Evolutionary conservation across 2,797 vertebrate genomes (phyloP).

Genomic region (Hippopotamyrus pictus): DNA sequence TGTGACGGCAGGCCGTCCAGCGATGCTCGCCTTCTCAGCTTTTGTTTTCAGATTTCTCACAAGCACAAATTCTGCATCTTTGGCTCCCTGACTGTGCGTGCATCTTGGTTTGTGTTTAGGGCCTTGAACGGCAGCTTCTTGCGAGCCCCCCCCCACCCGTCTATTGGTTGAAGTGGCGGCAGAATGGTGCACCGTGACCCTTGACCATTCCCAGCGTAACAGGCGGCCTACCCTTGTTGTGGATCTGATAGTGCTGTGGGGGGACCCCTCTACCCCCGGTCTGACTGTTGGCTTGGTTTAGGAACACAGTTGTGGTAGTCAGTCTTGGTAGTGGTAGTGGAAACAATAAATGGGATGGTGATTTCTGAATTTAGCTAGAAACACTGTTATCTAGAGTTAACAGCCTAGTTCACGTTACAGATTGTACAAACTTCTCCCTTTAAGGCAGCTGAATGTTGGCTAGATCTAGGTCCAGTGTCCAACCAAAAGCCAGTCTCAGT

Average conservation of each 20-base stretch:
- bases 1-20: not conserved
- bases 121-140: not conserved
- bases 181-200: not conserved
- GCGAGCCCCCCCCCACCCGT: not conserved
- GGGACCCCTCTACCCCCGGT: not conserved
- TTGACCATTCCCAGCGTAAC: not conserved
- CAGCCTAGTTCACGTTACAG: not conserved
- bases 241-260: not conserved
- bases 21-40: not conserved
- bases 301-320: not conserved
- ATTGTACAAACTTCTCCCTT: not conserved
- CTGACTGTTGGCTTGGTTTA: not conserved
- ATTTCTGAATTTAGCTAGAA: not conserved
- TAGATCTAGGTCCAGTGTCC: not conserved
- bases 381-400: not conserved
- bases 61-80: not conserved
- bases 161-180: not conserved
- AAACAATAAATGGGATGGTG: not conserved
- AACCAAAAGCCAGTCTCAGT: not conserved
- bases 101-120: not conserved
- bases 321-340: not conserved
- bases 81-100: not conserved
- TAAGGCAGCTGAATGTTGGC: not conserved
- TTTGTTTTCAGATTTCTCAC: not conserved
- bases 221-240: not conserved